These are phyloP conservation scores for Trichoplusia ni DNA, from an alignment of 1,140 invertebrate genomes.

Conservation along the genomic window DNA sequence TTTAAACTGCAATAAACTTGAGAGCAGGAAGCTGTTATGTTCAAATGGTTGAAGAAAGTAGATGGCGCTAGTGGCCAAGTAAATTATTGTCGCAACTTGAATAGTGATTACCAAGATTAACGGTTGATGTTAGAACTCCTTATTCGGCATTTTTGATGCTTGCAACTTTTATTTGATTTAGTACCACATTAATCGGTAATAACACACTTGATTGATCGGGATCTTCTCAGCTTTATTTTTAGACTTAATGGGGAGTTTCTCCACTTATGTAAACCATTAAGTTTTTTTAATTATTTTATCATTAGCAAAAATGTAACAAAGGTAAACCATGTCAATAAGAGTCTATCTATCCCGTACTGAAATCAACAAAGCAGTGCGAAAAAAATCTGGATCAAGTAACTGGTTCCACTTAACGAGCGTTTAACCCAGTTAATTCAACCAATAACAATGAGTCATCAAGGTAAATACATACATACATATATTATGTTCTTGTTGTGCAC, in stretches of 20 bases:
- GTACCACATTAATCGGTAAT: too few species aligned
- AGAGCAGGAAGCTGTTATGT: slow-evolving; percentile 8
- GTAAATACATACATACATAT: slow-evolving; percentile 10
- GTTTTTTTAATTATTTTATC: too few species aligned
- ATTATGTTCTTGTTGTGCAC: slow-evolving; percentile 19
- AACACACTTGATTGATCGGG: too few species aligned
- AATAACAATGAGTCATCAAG: slow-evolving; percentile 7
- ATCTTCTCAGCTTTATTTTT: too few species aligned
- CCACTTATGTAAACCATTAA: too few species aligned
- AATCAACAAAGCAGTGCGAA: too few species aligned
- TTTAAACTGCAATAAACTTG: background rate
- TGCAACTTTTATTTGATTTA: background rate
- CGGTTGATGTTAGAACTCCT: background rate
- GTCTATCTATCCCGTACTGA: too few species aligned
- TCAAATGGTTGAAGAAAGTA: background rate
- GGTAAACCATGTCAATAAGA: too few species aligned
- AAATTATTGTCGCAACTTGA: background rate
- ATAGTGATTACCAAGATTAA: background rate
- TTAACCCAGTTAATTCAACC: slow-evolving; percentile 3
- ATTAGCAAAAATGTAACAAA: too few species aligned
- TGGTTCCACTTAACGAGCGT: background rate
- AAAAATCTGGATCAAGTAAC: background rate
- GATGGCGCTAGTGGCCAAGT: background rate
- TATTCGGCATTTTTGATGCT: background rate
- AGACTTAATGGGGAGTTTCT: too few species aligned